phyloP scores from a whole-genome alignment of 2,888 invertebrate genomes.

The Stegophylla sp. region DNA sequence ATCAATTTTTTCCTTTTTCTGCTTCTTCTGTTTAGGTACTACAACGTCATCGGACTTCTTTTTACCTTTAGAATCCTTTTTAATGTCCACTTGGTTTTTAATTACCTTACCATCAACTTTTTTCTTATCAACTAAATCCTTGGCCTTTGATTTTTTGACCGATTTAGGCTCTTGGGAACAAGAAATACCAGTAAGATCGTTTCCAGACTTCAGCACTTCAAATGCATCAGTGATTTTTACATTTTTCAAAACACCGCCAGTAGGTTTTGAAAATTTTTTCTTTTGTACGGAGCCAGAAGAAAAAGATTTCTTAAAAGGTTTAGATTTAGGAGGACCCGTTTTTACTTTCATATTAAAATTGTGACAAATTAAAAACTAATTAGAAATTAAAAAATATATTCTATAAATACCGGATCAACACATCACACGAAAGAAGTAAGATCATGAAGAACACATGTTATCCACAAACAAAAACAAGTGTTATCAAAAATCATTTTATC shows the following conservation, averaged over 20 bases:
- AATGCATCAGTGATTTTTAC: slow-evolving; percentile 45
- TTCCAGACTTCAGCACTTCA: slow-evolving; percentile 40
- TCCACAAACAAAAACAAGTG: slow-evolving; percentile 7
- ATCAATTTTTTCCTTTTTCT: neutral
- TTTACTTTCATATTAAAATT: slow-evolving; percentile 43
- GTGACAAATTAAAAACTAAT: neutral
- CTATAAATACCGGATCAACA: neutral
- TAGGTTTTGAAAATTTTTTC: slow-evolving; percentile 48
- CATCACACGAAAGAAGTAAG: neutral
- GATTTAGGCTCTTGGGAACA: slow-evolving; percentile 26
- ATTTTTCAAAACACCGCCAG: slow-evolving; percentile 19
- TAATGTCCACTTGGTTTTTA: neutral
- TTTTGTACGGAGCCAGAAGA: slow-evolving; percentile 8
- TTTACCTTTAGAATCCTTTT: too few species aligned
- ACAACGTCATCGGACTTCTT: slow-evolving; percentile 9
- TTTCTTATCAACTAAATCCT: neutral
- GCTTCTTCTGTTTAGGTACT: slow-evolving; percentile 12
- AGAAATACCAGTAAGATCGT: slow-evolving; percentile 19
- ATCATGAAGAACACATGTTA: slow-evolving; percentile 5
- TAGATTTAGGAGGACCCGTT: neutral
- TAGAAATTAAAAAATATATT: neutral
- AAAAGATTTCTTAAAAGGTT: neutral
- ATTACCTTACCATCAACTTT: neutral
- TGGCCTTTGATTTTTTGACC: neutral
- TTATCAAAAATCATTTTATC: slow-evolving; percentile 14